Conservation (phyloP, 1,140 invertebrate genomes). For the Drosophila subpulchrella region DNA sequence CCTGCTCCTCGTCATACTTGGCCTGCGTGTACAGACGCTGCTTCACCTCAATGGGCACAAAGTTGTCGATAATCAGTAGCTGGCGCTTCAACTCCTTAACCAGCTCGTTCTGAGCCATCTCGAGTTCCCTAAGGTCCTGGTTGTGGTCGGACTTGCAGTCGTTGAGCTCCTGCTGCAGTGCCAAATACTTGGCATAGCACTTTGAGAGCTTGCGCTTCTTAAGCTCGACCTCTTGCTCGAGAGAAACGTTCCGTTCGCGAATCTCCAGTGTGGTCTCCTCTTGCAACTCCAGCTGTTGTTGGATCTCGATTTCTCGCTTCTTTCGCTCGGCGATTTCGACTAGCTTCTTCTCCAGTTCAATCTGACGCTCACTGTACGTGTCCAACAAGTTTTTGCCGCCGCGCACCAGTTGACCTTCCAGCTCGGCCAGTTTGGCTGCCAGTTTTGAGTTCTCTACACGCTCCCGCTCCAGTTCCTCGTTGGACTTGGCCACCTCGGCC, state of each 20-base stretch:
- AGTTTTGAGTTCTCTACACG: conserved; percentile 85
- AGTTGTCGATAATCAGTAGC: conserved; percentile 97
- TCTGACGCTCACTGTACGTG: conserved; percentile 95
- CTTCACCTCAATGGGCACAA: conserved; percentile 96
- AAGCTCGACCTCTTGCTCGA: conserved; percentile 96
- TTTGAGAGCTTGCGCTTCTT: conserved; percentile 96
- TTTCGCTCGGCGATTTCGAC: conserved; percentile 94
- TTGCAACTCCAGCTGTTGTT: conserved; percentile 93
- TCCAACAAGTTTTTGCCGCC: conserved; percentile 95
- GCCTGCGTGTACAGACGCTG: conserved; percentile 91
- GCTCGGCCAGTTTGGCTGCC: conserved; percentile 86
- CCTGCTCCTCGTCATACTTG: conserved; percentile 94
- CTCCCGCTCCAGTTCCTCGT: conserved; percentile 84
- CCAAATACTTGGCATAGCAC: conserved; percentile 84
- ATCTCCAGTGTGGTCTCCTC: conserved; percentile 95
- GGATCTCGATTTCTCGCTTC: conserved; percentile 91
- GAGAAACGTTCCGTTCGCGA: conserved; percentile 92
- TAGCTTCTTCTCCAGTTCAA: conserved; percentile 91
- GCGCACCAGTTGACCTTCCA: conserved; percentile 95
- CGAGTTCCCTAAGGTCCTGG: conserved; percentile 91
- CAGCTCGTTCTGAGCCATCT: conserved; percentile 92
- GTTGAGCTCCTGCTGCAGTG: conserved; percentile 89
- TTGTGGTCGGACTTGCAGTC: conserved; percentile 94
- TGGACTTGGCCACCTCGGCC: conserved; percentile 84
- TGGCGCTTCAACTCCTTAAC: conserved; percentile 92